Evolutionary conservation across 2,113 vertebrate genomes (phyloP), one percentile per base, ranked within the genome.

Genomic region (Raja brachyura): DNA sequence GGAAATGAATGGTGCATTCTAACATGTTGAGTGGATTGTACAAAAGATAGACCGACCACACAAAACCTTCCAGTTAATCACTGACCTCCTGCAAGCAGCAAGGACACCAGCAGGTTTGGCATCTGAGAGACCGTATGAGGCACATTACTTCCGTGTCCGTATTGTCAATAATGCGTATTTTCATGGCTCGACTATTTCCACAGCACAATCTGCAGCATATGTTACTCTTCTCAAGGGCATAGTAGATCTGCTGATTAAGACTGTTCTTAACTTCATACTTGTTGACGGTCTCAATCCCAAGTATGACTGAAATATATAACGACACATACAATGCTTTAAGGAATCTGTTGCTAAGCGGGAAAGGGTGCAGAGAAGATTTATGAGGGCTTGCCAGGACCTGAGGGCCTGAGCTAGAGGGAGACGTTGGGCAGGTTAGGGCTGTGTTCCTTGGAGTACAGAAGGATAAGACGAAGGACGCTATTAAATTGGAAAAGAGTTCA

Each of bases 31-130:
- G 0, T 3, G 31, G 5, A 8, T 75, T 11, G 28, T 4, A 28
- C 25, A 1, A 74, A 93, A 75, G 75, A 28, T 75, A 28, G 28
- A 39, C 39, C 5, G 73, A 54, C 16, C n/a, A 54, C 20, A 48
- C 25, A 0, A 39, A 13, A 13, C 18, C 25, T 85, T 33, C 61
- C 13, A 79, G 39, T 31, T n/a, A 93, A 31, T n/a, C n/a, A 78
- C 95, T 94, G 93, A 99, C 98, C 97, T 99, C 97, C 94, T 99
- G 98, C 79, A 98, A 96, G 93, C 98, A 99, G 94, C 98, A 99
- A 3, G 98, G 98, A 93, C 94, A 98, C 93, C 94, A 97, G 94
- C 98, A 99, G 0, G 94, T 94, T 93, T 92, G 94, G 85, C 98
- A 99, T 28, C 97, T 96, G 0, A 98, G 95, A 0, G 97, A 98